Evolutionary conservation across 2,113 vertebrate species (phyloP), one percentile per base, ranked within the genome.

Genomic region (Atherinomorus stipes): DNA sequence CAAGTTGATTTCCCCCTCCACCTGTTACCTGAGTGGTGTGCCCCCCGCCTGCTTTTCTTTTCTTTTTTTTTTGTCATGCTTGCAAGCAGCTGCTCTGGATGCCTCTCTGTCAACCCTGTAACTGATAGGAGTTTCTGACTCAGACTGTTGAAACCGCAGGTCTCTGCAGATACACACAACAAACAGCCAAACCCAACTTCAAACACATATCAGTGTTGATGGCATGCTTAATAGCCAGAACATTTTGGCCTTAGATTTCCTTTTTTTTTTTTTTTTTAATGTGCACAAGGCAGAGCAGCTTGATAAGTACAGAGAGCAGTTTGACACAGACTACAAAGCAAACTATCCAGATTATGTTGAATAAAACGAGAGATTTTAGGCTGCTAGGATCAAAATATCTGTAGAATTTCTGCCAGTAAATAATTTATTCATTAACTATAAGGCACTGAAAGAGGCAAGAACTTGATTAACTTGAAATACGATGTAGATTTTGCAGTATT

Each of bases 71-170:
- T 45, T 51, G 28, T 49, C 42, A 76, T 5, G 49, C 71, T 74
- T 50, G 25, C 37, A 11, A 63, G 49, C 44, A 63, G 9, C 72
- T 71, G 54, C 78, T 77, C 66, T 11, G 23, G 76, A 74, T 73
- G 84, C 80, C 74, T 85, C 62, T 1, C 70, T 72, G 78, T 84
- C 67, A 56, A 21, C 66, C 23, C 74, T 68, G 74, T 85, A 62
- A 75, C 78, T 64, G 69, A 80, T 69, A 40, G 53, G 68, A 71
- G 71, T 34, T 4, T 16, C 71, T 21, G 83, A 84, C 74, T 74
- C 49, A 2, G 64, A 74, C 85, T 77, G 79, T 80, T 82, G 18
- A 64, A 65, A 64, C 70, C 4, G 4, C 72, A 73, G 64, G 37
- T 71, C 65, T 69, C 81, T 44, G 12, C 60, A 81, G 81, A 80